phyloP scores from a whole-genome alignment of 2,797 vertebrate genomes.

The Acipenser transmontanus region DNA sequence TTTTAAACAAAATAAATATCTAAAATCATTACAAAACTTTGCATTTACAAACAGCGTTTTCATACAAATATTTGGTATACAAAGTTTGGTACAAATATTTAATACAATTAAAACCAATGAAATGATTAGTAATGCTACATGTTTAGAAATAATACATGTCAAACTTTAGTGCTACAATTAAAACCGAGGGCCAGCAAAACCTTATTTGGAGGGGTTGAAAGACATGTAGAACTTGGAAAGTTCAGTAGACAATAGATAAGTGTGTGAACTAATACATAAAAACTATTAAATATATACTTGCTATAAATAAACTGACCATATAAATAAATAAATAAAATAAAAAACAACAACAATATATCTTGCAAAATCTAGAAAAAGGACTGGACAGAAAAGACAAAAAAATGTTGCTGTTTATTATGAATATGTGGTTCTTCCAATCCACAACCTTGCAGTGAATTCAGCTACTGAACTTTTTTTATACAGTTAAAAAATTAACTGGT shows the following conservation, averaged over 20 bases:
- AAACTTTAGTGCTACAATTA: conserved; percentile 8
- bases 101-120: conserved; percentile 23
- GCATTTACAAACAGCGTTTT: conserved; percentile 7
- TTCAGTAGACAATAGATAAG: too few species aligned
- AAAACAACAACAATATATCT: not conserved
- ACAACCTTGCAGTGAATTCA: too few species aligned
- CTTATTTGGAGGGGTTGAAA: not conserved
- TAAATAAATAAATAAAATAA: not conserved
- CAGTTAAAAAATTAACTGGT: too few species aligned
- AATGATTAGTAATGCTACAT: conserved; percentile 17
- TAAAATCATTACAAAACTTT: conserved; percentile 19
- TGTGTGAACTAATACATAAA: too few species aligned
- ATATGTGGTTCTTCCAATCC: too few species aligned
- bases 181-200: conserved; percentile 23
- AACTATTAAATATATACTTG: too few species aligned
- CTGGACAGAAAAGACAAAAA: too few species aligned
- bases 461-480: too few species aligned
- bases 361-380: too few species aligned
- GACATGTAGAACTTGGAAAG: too few species aligned
- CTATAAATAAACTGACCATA: not conserved
- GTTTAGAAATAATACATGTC: not conserved
- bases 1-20: conserved; percentile 16
- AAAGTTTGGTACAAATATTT: conserved; percentile 5
- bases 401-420: too few species aligned
- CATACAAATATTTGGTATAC: not conserved